Conservation (phyloP, 2,888 invertebrate species). For the Clepsis dumicolana region DNA sequence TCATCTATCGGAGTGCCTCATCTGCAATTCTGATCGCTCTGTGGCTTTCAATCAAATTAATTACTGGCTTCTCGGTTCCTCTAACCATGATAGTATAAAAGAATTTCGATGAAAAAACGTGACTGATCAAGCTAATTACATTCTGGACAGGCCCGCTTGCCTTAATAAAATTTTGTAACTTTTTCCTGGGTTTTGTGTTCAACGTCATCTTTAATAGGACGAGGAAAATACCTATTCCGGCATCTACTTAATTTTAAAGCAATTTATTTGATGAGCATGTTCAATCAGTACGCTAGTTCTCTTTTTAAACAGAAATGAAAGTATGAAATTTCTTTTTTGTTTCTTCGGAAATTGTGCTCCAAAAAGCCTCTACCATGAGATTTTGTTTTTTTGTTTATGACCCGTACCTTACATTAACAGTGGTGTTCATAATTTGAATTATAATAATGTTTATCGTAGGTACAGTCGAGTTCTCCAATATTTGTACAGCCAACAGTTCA, state of each 20-base stretch:
- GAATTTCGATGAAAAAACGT: slow-evolving; percentile 55
- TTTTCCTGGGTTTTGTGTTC: slow-evolving; percentile 30
- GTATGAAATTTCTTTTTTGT: not conserved
- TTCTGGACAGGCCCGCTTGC: slow-evolving; percentile 39
- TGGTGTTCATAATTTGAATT: too few relatives aligned
- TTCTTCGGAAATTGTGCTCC: too few relatives aligned
- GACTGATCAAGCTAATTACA: slow-evolving; percentile 53
- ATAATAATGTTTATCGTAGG: too few relatives aligned
- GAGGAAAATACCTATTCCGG: slow-evolving; percentile 25
- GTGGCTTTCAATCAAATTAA: slow-evolving; percentile 76
- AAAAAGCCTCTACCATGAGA: too few relatives aligned
- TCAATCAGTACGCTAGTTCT: not conserved
- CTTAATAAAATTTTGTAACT: slow-evolving; percentile 41
- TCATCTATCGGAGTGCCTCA: slow-evolving; percentile 56
- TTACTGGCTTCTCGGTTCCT: slow-evolving; percentile 64
- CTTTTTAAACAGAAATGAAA: not conserved
- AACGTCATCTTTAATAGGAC: slow-evolving; percentile 28
- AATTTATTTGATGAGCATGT: slow-evolving; percentile 6
- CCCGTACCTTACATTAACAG: too few relatives aligned
- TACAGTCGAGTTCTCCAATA: too few relatives aligned
- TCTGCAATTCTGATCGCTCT: slow-evolving; percentile 74
- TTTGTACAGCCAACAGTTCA: too few relatives aligned
- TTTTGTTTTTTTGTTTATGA: too few relatives aligned
- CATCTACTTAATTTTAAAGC: slow-evolving; percentile 4
- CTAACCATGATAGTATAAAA: slow-evolving; percentile 64